Evolutionary conservation across 92 coral and sea anemone genomes (phyloP), one percentile per base, ranked within the genome.

Genomic region (Siderastrea siderea): DNA sequence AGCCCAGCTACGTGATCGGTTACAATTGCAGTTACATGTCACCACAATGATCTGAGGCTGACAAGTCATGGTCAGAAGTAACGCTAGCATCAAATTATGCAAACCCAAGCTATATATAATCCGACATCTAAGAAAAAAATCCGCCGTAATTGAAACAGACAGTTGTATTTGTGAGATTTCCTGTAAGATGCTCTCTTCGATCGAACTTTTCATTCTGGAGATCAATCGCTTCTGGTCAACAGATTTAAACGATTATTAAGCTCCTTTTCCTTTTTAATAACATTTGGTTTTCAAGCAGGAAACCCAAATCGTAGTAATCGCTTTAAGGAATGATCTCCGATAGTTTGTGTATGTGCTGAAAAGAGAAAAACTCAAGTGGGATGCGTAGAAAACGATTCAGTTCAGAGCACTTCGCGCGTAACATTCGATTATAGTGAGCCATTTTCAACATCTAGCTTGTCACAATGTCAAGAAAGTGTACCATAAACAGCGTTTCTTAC

Each of bases 401-500:
- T 54, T 38, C 17, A 74, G 3, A 7, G n/a, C 46, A 53, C 47
- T 26, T 52, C 78, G 62, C 78, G 47, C 26, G 2, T 7, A 74
- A 74, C 78, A 74, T 52, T n/a, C 38, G 19, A 50, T 52, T 53
- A 19, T 50, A 71, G 46, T 2, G 48, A 58, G 57, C 47, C 44
- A 46, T 50, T 74, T 74, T 26, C 48, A 9, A 7, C 48, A 26
- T 7, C 12, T 26, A 68, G 73, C 52, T 3, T 9, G 50, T 68
- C 47, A 51, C 50, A n/a, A 10, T 8, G 3, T 6, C 7, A 19
- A 6, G 78, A 6, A 73, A 52, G 5, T 12, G 26, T 17, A 52
- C 2, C 16, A 19, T 61, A 61, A 61, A 61, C 66, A 61, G 66
- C 17, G 14, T 48, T 74, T 74, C 78, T 74, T 74, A 74, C 78